These are phyloP conservation scores for Acrobasis repandana DNA, from an alignment of 2,888 invertebrate species.

Conservation along the genomic window DNA sequence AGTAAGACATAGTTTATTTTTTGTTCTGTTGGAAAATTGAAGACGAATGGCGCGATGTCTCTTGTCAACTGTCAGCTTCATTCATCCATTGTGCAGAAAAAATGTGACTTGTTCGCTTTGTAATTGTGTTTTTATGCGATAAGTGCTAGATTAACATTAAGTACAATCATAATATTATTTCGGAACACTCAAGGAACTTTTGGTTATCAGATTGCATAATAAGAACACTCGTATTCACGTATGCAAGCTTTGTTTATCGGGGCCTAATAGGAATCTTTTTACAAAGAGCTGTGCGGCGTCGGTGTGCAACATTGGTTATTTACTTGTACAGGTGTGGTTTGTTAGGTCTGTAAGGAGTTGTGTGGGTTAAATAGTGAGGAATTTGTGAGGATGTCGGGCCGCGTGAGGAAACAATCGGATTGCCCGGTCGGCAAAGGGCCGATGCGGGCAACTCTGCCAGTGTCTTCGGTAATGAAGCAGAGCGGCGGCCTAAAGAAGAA, in stretches of 20 bases:
- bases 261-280: constrained; percentile 57
- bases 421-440: constrained; percentile 85
- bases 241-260: constrained; percentile 45
- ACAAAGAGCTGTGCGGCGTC: constrained; percentile 77
- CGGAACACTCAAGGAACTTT: constrained; percentile 46
- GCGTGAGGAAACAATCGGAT: constrained; percentile 87
- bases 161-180: constrained; percentile 53
- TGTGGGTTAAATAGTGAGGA: constrained; percentile 42
- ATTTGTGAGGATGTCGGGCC: constrained; percentile 79
- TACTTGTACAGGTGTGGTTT: constrained; percentile 55
- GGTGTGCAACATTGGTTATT: constrained; percentile 59
- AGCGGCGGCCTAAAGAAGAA: constrained; percentile 84
- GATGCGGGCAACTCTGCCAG: constrained; percentile 89
- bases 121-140: constrained; percentile 69
- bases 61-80: constrained; percentile 78
- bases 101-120: constrained; percentile 77
- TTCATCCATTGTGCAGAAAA: constrained; percentile 81
- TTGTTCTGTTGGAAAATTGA: constrained; percentile 38
- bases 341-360: constrained; percentile 45
- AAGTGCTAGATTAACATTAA: constrained; percentile 60
- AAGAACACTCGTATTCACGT: constrained; percentile 40
- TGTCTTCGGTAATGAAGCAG: constrained; percentile 87
- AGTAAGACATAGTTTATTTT: constrained; percentile 35
- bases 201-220: constrained; percentile 43
- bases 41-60: constrained; percentile 77